These are phyloP conservation scores for Andrena camellia DNA, from an alignment of 2,888 invertebrate species.

Conservation along the genomic window DNA sequence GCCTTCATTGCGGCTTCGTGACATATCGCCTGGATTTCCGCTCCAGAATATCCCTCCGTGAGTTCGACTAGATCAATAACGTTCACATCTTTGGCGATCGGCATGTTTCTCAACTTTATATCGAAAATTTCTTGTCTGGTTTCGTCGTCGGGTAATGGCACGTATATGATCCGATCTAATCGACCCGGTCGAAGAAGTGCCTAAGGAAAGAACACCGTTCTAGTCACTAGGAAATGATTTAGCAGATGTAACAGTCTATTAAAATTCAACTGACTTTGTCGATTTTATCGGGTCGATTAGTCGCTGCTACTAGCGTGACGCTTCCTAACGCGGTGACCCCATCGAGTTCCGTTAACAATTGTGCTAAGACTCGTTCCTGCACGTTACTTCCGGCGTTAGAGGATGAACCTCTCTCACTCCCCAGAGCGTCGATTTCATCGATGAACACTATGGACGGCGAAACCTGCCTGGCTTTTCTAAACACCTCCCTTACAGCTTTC, in stretches of 20 bases:
- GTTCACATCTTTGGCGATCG: slow-evolving; percentile 88
- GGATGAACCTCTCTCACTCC: slow-evolving; percentile 90
- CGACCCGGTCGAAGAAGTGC: slow-evolving; percentile 96
- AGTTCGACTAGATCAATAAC: slow-evolving; percentile 88
- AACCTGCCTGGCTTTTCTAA: slow-evolving; percentile 95
- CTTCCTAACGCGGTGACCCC: slow-evolving; percentile 94
- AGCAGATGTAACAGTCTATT: slow-evolving; percentile 1
- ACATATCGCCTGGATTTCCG: slow-evolving; percentile 96
- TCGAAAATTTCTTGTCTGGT: slow-evolving; percentile 94
- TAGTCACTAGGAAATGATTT: too few relatives aligned
- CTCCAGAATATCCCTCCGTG: slow-evolving; percentile 96
- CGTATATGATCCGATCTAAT: slow-evolving; percentile 96
- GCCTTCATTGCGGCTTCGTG: slow-evolving; percentile 96
- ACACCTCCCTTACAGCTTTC: slow-evolving; percentile 95
- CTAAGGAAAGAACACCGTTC: slow-evolving; percentile 78
- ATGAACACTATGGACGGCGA: slow-evolving; percentile 98
- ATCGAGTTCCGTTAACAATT: slow-evolving; percentile 97
- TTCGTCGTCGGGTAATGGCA: slow-evolving; percentile 93
- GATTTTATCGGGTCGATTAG: slow-evolving; percentile 98
- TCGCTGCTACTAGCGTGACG: slow-evolving; percentile 97
- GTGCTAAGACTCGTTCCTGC: slow-evolving; percentile 96
- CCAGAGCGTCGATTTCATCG: slow-evolving; percentile 98
- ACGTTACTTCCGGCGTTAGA: slow-evolving; percentile 89
- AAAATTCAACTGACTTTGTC: slow-evolving; percentile 88
- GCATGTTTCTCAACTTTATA: slow-evolving; percentile 92